These are phyloP conservation scores for Dione juno DNA, from an alignment of 2,888 invertebrate genomes.

Conservation along the genomic window DNA sequence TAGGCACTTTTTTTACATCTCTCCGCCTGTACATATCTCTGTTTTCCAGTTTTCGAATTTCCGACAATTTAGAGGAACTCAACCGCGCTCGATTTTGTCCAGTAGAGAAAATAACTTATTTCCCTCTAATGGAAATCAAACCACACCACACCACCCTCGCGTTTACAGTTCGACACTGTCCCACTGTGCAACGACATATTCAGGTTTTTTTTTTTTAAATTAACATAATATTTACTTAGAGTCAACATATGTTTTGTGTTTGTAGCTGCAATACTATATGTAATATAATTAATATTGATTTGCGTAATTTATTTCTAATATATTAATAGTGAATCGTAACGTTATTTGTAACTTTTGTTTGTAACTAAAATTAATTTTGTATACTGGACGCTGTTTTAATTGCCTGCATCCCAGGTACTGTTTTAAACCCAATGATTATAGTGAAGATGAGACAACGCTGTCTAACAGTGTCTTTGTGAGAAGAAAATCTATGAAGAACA, in stretches of 20 bases:
- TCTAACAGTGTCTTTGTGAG: not conserved
- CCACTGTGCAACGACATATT: too few species aligned
- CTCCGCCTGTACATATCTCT: too few species aligned
- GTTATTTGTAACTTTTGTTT: conserved; percentile 8
- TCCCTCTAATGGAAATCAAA: too few species aligned
- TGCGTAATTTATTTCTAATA: conserved; percentile 22
- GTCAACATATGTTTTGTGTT: not conserved
- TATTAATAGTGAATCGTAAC: conserved; percentile 5
- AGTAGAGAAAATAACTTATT: too few species aligned
- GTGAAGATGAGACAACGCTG: not conserved
- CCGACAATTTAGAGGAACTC: too few species aligned
- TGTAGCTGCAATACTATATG: not conserved
- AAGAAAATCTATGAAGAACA: not conserved
- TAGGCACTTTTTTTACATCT: too few species aligned
- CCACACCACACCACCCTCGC: too few species aligned
- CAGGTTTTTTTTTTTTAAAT: not conserved
- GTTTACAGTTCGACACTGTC: too few species aligned
- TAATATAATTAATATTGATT: not conserved
- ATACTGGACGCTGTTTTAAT: conserved; percentile 11
- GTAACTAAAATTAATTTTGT: conserved; percentile 14
- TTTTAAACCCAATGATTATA: too few species aligned
- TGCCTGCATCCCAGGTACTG: not conserved
- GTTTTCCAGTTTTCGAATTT: too few species aligned
- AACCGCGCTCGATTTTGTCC: too few species aligned
- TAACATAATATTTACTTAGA: conserved; percentile 14